Evolutionary conservation across 2,888 invertebrate species (phyloP).

Genomic region (Aleiodes alternator): DNA sequence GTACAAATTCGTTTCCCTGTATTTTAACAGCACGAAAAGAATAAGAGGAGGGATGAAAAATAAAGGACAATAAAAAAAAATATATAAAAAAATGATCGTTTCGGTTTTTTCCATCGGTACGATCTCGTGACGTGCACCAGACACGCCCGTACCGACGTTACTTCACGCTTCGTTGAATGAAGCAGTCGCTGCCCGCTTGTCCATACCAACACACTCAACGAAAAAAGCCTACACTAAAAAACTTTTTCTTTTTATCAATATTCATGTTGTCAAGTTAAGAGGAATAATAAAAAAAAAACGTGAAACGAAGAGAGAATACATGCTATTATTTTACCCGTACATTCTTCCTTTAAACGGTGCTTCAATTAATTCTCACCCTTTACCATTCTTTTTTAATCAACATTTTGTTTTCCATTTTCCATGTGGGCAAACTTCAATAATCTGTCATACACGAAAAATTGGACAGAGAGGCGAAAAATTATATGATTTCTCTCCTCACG

Average conservation of each 20-base stretch:
- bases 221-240: conserved; percentile 11
- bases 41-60: too few species aligned
- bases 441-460: too few species aligned
- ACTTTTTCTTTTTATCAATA: conserved; percentile 46
- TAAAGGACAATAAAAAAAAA: background rate
- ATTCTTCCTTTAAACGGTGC: too few species aligned
- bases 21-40: too few species aligned
- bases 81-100: conserved; percentile 34
- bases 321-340: too few species aligned
- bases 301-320: background rate
- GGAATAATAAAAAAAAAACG: background rate
- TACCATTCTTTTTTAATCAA: background rate
- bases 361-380: background rate
- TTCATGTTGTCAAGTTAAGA: conserved; percentile 33
- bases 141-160: conserved; percentile 32
- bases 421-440: too few species aligned
- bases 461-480: too few species aligned
- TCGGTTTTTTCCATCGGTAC: conserved; percentile 32
- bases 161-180: conserved; percentile 44
- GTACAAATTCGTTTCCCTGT: too few species aligned
- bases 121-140: conserved; percentile 38
- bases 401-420: background rate
- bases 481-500: too few species aligned
- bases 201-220: conserved; percentile 5
- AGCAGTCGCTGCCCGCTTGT: conserved; percentile 21